These are phyloP conservation scores for Neogale vison DNA, from an alignment of 2,113 vertebrate species.

Conservation along the genomic window DNA sequence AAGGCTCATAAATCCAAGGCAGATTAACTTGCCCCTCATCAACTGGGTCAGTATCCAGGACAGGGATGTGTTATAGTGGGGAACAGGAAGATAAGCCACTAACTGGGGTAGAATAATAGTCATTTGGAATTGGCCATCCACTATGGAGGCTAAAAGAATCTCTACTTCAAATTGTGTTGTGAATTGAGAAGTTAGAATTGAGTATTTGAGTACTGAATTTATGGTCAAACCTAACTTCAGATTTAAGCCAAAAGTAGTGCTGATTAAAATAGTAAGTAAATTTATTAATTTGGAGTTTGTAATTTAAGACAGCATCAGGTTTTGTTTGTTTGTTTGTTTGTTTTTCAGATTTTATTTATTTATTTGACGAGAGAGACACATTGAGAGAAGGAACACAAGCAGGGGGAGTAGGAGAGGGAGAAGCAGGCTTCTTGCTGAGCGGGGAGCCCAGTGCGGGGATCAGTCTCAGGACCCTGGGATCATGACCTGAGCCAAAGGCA, in stretches of 20 bases:
- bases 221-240: neutral
- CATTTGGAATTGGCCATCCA: neutral
- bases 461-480: too few species aligned
- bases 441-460: too few species aligned
- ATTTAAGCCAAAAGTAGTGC: neutral
- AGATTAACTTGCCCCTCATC: neutral
- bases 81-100: neutral
- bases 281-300: neutral
- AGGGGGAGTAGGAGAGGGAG: too few species aligned
- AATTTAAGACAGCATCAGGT: neutral
- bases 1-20: neutral
- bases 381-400: too few species aligned
- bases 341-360: too few species aligned
- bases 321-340: neutral
- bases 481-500: too few species aligned
- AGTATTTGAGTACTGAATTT: neutral
- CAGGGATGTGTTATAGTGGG: neutral
- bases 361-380: too few species aligned
- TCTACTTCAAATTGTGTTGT: neutral
- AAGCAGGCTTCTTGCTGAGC: too few species aligned
- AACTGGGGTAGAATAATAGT: neutral
- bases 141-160: neutral
- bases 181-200: neutral
- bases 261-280: neutral
- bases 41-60: neutral